phyloP scores from a whole-genome alignment of 2,113 vertebrate species.

The Gallinago jamesoni region DNA sequence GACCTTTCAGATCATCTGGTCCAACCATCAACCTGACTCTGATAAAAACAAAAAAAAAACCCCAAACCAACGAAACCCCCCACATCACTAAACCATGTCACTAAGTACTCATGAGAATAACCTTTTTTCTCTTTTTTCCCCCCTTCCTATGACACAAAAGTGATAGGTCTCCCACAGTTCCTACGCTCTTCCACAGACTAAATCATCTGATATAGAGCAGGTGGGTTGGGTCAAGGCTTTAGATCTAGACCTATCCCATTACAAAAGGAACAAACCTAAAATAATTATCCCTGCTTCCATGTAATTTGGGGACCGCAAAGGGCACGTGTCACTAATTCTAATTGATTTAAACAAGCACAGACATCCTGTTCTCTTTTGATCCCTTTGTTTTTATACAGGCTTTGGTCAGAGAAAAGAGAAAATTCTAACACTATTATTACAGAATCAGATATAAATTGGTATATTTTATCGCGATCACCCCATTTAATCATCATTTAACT shows the following conservation, averaged over 20 bases:
- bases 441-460: not conserved
- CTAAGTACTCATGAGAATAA: not conserved
- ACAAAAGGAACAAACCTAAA: not conserved
- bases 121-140: not conserved
- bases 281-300: not conserved
- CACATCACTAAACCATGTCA: no score
- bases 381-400: not conserved
- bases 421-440: not conserved
- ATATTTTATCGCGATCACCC: not conserved
- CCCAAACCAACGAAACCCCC: no score
- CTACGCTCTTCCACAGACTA: not conserved
- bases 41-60: no score
- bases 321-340: not conserved
- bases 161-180: not conserved
- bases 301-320: not conserved
- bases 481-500: not conserved
- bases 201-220: not conserved
- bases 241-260: not conserved
- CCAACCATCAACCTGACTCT: no score
- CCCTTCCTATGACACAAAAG: not conserved
- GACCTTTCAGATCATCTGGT: no score
- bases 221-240: not conserved
- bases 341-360: not conserved
- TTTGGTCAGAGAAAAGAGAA: not conserved
- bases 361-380: not conserved